phyloP scores from a whole-genome alignment of 2,113 vertebrate genomes.

The Xenotilapia caudafasciata region DNA sequence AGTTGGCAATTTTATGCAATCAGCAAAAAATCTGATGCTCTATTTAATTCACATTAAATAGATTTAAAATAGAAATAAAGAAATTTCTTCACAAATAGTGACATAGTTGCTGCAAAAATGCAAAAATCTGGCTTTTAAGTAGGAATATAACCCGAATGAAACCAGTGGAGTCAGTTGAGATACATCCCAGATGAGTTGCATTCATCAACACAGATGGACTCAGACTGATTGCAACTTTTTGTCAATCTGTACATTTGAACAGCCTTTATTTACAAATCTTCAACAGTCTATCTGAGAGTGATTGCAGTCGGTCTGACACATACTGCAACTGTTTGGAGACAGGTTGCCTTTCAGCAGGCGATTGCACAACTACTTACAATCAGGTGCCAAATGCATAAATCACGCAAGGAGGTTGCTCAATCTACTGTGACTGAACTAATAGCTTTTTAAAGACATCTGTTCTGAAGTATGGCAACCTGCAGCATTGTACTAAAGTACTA shows the following conservation, averaged over 20 bases:
- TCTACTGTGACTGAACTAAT: not conserved
- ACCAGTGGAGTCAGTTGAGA: not conserved
- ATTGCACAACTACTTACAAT: not conserved
- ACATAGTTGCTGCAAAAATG: not conserved
- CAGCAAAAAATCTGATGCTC: not conserved
- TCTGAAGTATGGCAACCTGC: not conserved
- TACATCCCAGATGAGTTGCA: not conserved
- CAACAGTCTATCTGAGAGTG: not conserved
- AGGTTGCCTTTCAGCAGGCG: not conserved
- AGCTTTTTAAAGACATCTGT: not conserved
- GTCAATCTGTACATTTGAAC: not conserved
- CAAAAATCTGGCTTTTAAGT: not conserved
- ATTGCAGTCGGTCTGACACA: not conserved
- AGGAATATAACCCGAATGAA: not conserved
- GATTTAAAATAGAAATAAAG: not conserved
- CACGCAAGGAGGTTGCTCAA: not conserved
- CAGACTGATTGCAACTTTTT: not conserved
- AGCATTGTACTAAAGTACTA: not conserved
- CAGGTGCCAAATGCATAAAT: not conserved
- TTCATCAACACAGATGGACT: not conserved
- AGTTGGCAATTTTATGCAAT: not conserved
- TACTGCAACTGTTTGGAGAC: not conserved
- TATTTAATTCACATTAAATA: not conserved
- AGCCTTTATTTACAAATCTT: not conserved
- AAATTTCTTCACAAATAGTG: not conserved